Evolutionary conservation across 2,797 vertebrate genomes (phyloP).

Genomic region (Lepidocolaptes lacrymiger): DNA sequence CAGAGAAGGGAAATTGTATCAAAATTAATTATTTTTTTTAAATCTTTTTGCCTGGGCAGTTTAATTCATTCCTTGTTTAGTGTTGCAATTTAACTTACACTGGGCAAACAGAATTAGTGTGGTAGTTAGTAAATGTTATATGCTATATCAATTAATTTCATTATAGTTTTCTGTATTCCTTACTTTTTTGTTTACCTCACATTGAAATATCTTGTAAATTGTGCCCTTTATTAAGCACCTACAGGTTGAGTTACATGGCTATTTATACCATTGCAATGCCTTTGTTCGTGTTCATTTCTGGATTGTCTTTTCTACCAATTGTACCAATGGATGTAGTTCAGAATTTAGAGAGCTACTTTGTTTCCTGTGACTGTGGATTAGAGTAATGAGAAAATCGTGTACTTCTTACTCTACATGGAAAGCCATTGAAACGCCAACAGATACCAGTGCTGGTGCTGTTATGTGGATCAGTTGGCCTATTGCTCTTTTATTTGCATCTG

Average conservation of each 20-base stretch:
- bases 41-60: background rate
- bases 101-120: background rate
- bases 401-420: background rate
- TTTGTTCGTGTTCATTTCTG: background rate
- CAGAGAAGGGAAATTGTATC: background rate
- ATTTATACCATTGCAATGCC: background rate
- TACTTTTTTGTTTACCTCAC: background rate
- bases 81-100: background rate
- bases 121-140: background rate
- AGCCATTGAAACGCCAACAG: background rate
- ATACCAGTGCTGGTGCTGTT: background rate
- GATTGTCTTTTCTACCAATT: background rate
- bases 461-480: background rate
- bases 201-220: background rate
- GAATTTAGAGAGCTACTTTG: background rate
- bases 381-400: background rate
- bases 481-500: background rate
- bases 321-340: rapidly evolving
- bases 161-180: background rate
- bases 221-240: background rate
- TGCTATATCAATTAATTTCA: background rate
- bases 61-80: background rate
- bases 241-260: background rate
- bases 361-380: background rate
- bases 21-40: background rate